Conservation (phyloP, 2,888 invertebrate species). For the Nephrotoma appendiculata region DNA sequence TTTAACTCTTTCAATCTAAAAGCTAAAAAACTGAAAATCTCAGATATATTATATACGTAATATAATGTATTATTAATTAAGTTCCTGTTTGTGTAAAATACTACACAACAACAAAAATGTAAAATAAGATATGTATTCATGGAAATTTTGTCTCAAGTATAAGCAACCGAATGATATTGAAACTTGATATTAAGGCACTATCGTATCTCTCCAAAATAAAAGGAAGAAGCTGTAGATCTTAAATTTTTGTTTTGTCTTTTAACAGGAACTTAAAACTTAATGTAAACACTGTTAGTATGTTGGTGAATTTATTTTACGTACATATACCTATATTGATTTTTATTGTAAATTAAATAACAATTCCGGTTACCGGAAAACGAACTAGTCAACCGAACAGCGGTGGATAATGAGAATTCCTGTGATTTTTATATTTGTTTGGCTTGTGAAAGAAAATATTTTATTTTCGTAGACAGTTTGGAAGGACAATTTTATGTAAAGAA, state of each 20-base stretch:
- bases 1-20: background rate
- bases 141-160: background rate
- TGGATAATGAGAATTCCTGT: background rate
- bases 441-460: background rate
- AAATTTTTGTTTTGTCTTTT: background rate
- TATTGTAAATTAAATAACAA: background rate
- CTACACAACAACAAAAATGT: background rate
- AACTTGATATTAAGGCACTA: background rate
- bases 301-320: background rate
- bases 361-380: background rate
- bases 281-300: background rate
- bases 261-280: background rate
- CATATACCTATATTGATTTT: background rate
- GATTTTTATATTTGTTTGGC: background rate
- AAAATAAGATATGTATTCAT: background rate
- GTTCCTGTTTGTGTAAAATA: background rate
- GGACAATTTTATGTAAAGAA: background rate
- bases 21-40: background rate
- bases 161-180: background rate
- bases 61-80: background rate
- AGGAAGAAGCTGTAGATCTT: background rate
- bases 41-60: background rate
- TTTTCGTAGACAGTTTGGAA: background rate
- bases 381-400: background rate
- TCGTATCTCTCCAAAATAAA: background rate